Evolutionary conservation across 2,888 invertebrate genomes (phyloP).

Genomic region (Plutella xylostella): DNA sequence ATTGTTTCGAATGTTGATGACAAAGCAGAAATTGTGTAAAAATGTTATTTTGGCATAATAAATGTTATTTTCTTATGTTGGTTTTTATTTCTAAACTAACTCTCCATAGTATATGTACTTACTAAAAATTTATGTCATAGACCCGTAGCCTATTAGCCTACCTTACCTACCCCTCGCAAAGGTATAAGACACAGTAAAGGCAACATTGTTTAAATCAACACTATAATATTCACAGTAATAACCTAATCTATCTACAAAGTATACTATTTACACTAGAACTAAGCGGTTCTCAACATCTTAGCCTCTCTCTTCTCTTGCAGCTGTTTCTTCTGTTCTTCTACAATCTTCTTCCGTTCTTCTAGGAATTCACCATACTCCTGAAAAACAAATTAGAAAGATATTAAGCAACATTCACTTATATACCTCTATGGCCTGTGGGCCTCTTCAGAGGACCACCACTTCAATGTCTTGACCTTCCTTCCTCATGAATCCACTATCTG

Average conservation of each 20-base stretch:
- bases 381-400: conserved; percentile 21
- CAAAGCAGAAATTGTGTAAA: background rate
- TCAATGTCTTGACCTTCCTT: no score
- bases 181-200: background rate
- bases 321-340: conserved; percentile 80
- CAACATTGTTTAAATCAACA: background rate
- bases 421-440: no score
- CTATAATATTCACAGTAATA: background rate
- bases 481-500: no score
- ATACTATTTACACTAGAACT: background rate
- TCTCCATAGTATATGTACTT: no score
- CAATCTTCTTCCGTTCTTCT: conserved; percentile 75
- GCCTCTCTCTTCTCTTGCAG: conserved; percentile 89
- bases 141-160: no score
- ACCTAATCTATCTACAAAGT: conserved; percentile 1
- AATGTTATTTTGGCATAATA: background rate
- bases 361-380: conserved; percentile 86
- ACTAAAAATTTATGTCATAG: no score
- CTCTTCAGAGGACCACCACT: no score
- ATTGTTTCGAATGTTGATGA: background rate
- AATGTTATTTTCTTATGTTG: conserved; percentile 3
- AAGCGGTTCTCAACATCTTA: conserved; percentile 87
- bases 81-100: no score
- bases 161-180: no score
- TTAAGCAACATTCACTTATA: background rate